Base-by-base conservation (phyloP, 2,797 vertebrate species). In the Peromyscus attwateri region DNA sequence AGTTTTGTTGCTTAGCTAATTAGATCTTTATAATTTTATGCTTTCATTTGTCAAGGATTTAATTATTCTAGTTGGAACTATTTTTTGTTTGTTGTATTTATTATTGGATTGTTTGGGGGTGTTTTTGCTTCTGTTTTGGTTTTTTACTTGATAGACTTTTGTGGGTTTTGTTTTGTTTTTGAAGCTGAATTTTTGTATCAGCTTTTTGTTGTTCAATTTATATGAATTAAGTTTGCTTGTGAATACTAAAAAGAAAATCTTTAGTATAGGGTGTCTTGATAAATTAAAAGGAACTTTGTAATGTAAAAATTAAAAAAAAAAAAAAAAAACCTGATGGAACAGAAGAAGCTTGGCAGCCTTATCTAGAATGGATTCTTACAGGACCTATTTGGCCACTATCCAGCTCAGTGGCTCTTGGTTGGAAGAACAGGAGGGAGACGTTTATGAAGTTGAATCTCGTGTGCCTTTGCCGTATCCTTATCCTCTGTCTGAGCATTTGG, bases 381-480 rank as follows among this genome's bases (percentile, higher is more conserved):
- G 98, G 40, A 98, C 99, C 2, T 99, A 99, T 93, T 99, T 99
- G 99, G 99, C 99, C 93, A 98, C 99, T 1, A 97, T 98, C 90
- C 97, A 98, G 76, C 98, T 98, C 87, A 98, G 85, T 97, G 98
- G 94, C 95, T 96, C 98, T 46, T 99, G 99, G 99, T 95, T 99
- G 98, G 99, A 99, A 87, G 97, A 97, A 84, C 94, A 96, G 94
- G 99, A 99, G 96, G 99, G 99, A 98, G 99, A 99, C 52, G 98
- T 98, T 60, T 99, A 99, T 3, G 99, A 99, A 97, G 99, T 99
- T 97, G 99, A 99, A 98, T 99, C 99, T 31, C 99, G 99, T 0
- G 98, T 99, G 43, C 99, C 99, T 80, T 99, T 99, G 84, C 99
- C 99, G 16, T 98, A 99, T 96, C 99, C 99, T 76, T 99, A 99